A percentile compares a stretch with the other conserved stretches of the same genome.
Conservation (phyloP, 2,113 vertebrate genomes). For the Oxyura jamaicensis region DNA sequence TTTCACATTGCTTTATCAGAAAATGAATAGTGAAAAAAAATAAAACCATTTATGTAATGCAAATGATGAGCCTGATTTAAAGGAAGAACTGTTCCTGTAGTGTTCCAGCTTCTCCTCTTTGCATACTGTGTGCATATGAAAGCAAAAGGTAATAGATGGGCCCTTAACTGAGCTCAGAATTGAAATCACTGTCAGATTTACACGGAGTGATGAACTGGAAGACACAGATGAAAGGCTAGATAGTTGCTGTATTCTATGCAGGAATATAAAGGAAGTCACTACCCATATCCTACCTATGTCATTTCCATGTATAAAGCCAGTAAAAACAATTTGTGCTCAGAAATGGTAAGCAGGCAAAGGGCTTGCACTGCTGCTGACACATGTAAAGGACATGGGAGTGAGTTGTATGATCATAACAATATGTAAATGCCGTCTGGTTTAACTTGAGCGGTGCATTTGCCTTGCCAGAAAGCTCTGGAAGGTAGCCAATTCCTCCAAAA, state of each 20-base stretch:
- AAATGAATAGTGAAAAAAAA: constrained; percentile 7
- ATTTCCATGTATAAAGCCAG: neutral
- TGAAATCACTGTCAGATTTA: neutral
- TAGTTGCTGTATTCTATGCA: neutral
- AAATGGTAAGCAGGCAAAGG: neutral
- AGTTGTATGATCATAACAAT: neutral
- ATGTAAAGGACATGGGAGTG: neutral
- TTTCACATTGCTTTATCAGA: neutral
- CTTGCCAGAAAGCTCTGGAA: neutral
- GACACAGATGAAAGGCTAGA: neutral
- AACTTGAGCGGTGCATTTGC: neutral
- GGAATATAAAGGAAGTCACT: neutral
- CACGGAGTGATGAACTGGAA: neutral
- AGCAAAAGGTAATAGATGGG: neutral
- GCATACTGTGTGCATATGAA: neutral
- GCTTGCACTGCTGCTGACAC: neutral
- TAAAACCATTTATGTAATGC: constrained; percentile 6
- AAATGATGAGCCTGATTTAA: neutral
- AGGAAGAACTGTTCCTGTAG: neutral
- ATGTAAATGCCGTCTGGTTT: neutral
- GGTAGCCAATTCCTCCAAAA: neutral
- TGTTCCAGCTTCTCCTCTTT: neutral
- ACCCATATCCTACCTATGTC: neutral
- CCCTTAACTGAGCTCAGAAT: neutral
- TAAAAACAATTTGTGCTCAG: neutral